Percentiles rank a stretch among this genome's conserved stretches.
Evolutionary conservation across 2,888 invertebrate genomes (phyloP).

Genomic region (Taenaris catops): DNA sequence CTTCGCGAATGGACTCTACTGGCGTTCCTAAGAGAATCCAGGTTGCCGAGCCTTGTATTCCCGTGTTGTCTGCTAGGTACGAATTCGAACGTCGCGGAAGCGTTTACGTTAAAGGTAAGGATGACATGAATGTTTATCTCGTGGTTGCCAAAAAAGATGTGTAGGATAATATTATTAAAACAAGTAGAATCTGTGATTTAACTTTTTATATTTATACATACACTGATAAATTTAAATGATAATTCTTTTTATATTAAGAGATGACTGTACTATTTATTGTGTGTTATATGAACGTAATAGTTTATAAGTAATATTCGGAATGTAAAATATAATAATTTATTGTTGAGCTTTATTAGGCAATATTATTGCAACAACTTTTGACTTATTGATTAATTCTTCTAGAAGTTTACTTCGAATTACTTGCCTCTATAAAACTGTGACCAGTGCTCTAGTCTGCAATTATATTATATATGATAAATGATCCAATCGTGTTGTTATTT

Average conservation of each 20-base stretch:
- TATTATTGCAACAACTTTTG: conserved; percentile 28
- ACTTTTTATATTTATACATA: conserved; percentile 35
- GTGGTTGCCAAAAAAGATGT: conserved; percentile 77
- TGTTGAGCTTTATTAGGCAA: conserved; percentile 40
- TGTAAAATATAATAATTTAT: conserved; percentile 49
- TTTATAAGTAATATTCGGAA: conserved; percentile 60
- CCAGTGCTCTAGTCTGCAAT: conserved; percentile 68
- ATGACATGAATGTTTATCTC: conserved; percentile 95
- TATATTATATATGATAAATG: too few relatives aligned
- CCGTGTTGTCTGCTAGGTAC: conserved; percentile 85
- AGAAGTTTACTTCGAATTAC: conserved; percentile 44
- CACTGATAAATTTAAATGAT: conserved; percentile 14
- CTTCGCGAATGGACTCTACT: conserved; percentile 98
- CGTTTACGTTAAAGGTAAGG: conserved; percentile 98
- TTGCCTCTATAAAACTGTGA: conserved; percentile 69
- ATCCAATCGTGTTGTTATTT: too few relatives aligned
- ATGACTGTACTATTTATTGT: conserved; percentile 30
- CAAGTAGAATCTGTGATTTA: conserved; percentile 76
- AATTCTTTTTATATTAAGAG: conserved; percentile 11
- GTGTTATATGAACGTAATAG: conserved; percentile 40
- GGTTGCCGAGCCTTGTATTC: conserved; percentile 87
- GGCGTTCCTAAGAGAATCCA: conserved; percentile 93
- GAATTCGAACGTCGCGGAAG: conserved; percentile 95
- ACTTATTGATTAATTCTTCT: conserved; percentile 20
- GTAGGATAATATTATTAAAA: conserved; percentile 40